phyloP scores from a whole-genome alignment of 2,113 vertebrate genomes.

The Brachyhypopomus occidentalis region DNA sequence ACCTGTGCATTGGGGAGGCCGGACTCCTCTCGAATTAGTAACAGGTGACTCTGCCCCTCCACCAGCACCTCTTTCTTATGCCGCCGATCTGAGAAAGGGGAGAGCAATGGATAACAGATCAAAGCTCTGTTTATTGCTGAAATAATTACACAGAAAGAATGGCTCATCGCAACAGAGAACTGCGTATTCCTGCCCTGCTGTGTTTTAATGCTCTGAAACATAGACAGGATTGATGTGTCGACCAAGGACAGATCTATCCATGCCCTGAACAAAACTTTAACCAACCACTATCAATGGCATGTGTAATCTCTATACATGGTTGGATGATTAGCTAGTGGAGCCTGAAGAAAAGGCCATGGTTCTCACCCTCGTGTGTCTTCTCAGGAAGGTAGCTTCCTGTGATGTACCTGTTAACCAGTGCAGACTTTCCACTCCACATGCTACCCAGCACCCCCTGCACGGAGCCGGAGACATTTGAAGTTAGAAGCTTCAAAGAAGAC shows the following conservation, averaged over 20 bases:
- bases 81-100: constrained; percentile 78
- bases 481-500: constrained; percentile 45
- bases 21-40: constrained; percentile 91
- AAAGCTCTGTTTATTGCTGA: neutral
- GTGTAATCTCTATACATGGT: neutral
- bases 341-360: neutral
- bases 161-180: too few relatives aligned
- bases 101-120: neutral
- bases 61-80: constrained; percentile 93
- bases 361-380: constrained; percentile 86
- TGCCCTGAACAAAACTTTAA: neutral
- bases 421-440: constrained; percentile 86
- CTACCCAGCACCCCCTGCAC: constrained; percentile 88
- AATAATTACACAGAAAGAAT: too few relatives aligned
- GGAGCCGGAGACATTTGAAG: constrained; percentile 31
- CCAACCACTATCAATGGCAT: neutral
- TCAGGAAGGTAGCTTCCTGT: constrained; percentile 86
- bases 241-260: too few relatives aligned
- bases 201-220: too few relatives aligned
- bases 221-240: too few relatives aligned
- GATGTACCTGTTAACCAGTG: constrained; percentile 91
- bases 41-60: constrained; percentile 89
- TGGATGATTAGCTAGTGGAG: neutral
- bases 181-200: too few relatives aligned
- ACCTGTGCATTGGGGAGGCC: constrained; percentile 88